A percentile compares a stretch with the other conserved stretches of the same genome.
Conservation (phyloP, 2,797 vertebrate genomes). For the Crax fasciolata region DNA sequence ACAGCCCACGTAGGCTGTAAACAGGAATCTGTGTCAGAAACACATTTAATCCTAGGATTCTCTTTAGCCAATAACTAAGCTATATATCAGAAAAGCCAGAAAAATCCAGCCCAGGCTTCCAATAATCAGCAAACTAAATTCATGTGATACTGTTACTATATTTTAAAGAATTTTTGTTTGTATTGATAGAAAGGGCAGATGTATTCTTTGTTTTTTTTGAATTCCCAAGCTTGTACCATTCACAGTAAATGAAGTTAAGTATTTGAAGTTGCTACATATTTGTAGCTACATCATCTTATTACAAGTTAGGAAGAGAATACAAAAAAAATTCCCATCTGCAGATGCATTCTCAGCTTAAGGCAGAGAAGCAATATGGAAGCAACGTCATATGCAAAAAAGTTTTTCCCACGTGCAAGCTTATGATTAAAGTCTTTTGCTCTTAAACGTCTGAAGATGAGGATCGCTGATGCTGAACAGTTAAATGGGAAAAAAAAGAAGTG, state of each 20-base stretch:
- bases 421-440: background rate
- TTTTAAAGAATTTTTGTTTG: background rate
- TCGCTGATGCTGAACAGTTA: background rate
- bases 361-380: background rate
- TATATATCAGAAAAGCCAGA: background rate
- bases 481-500: background rate
- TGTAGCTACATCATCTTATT: background rate
- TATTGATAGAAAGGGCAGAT: background rate
- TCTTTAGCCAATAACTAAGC: slow-evolving; percentile 46
- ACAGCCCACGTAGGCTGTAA: background rate
- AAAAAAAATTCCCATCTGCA: background rate
- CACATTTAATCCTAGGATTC: slow-evolving; percentile 64
- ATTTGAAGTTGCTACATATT: background rate
- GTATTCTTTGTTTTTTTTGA: background rate
- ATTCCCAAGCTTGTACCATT: background rate
- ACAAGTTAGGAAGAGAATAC: background rate
- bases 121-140: slow-evolving; percentile 22
- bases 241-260: background rate
- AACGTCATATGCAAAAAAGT: background rate
- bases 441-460: background rate
- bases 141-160: background rate
- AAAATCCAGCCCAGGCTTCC: slow-evolving; percentile 47
- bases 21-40: slow-evolving; percentile 65
- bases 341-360: background rate
- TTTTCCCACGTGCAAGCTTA: background rate